Conservation (phyloP, 2,113 vertebrate genomes). For the Platycercus adscitus region DNA sequence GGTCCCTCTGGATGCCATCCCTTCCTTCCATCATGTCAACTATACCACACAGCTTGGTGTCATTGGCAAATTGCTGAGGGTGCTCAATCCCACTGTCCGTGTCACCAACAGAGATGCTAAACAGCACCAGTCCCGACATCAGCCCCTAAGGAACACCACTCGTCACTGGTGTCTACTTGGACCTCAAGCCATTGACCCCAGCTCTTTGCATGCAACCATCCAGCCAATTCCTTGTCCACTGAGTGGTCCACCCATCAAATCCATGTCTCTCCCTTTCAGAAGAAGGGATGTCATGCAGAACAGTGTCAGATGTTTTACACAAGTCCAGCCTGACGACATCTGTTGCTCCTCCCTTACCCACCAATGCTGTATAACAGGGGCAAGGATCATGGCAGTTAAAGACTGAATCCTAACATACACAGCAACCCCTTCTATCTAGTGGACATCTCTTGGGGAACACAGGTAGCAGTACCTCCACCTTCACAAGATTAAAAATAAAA, state of each 20-base stretch:
- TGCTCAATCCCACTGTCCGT: background rate
- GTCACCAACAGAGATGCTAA: too few species aligned
- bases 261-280: background rate
- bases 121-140: background rate
- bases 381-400: background rate
- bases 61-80: background rate
- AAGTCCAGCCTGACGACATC: accelerated
- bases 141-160: background rate
- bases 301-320: background rate
- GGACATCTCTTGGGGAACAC: background rate
- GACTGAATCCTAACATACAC: background rate
- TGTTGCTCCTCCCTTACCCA: background rate
- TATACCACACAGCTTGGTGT: background rate
- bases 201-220: background rate
- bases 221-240: background rate
- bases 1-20: background rate
- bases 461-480: background rate
- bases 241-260: background rate
- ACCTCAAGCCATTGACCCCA: background rate
- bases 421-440: background rate
- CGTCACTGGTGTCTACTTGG: background rate
- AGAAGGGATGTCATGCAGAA: accelerated
- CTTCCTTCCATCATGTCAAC: background rate
- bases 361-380: accelerated
- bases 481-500: background rate